Evolutionary conservation across 2,888 invertebrate genomes (phyloP).

Genomic region (Drosophila macrospina): DNA sequence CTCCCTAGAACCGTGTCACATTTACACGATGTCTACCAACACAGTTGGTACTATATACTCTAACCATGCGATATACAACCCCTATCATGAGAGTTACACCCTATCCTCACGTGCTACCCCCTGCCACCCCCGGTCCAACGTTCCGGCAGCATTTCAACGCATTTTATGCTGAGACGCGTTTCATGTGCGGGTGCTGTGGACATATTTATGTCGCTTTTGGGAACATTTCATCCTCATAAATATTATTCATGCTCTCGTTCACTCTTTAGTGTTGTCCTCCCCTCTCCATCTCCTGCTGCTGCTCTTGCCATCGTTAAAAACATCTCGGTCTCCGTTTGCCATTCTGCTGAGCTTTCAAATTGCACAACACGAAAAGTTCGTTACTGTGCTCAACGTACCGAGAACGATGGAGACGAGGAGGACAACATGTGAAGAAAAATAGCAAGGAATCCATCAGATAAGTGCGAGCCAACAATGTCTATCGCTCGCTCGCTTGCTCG

Average conservation of each 20-base stretch:
- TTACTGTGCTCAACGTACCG: slow-evolving; percentile 60
- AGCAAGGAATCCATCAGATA: slow-evolving; percentile 79
- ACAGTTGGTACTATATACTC: slow-evolving; percentile 2
- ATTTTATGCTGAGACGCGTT: slow-evolving; percentile 75
- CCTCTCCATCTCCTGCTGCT: not conserved
- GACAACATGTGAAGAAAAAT: slow-evolving; percentile 70
- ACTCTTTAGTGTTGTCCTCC: slow-evolving; percentile 58
- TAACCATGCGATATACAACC: slow-evolving; percentile 30
- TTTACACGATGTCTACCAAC: slow-evolving; percentile 7
- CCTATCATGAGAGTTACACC: slow-evolving; percentile 24
- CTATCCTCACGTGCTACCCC: not conserved
- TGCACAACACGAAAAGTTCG: slow-evolving; percentile 70
- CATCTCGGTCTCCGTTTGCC: slow-evolving; percentile 8
- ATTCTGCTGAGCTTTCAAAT: slow-evolving; percentile 79
- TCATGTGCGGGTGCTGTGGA: slow-evolving; percentile 83
- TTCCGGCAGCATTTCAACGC: slow-evolving; percentile 61
- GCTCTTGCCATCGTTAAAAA: not conserved
- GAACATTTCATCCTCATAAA: slow-evolving; percentile 85
- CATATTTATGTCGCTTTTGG: slow-evolving; percentile 84
- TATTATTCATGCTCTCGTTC: slow-evolving; percentile 82
- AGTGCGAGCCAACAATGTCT: slow-evolving; percentile 65
- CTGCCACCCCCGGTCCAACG: not conserved
- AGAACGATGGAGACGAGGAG: slow-evolving; percentile 36
- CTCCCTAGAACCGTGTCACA: slow-evolving; percentile 21
- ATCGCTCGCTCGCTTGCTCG: slow-evolving; percentile 11